phyloP scores from a whole-genome alignment of 2,888 invertebrate species.

The Baccha elongata region DNA sequence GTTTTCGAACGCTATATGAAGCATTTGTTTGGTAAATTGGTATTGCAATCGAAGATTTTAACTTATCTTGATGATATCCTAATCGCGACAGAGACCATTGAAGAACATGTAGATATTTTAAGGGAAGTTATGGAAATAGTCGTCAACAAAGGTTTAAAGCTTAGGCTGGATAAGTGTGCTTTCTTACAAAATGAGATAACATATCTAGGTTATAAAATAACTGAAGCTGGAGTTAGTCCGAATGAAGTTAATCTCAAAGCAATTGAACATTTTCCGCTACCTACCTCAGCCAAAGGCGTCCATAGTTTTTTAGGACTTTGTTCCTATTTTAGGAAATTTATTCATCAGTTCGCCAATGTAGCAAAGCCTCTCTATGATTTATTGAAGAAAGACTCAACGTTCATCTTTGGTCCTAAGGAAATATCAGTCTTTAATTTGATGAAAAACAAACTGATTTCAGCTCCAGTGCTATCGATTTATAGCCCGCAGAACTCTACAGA shows the following conservation, averaged over 20 bases:
- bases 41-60: constrained; percentile 60
- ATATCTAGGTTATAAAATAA: constrained; percentile 36
- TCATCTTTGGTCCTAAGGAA: constrained; percentile 37
- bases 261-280: constrained; percentile 28
- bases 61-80: constrained; percentile 74
- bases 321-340: too few relatives aligned
- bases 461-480: too few relatives aligned
- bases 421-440: constrained; percentile 45
- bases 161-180: constrained; percentile 51
- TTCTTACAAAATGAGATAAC: too few relatives aligned
- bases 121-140: constrained; percentile 41
- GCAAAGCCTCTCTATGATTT: too few relatives aligned
- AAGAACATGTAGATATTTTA: constrained; percentile 58
- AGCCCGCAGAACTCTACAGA: constrained; percentile 75
- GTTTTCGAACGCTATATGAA: too few relatives aligned
- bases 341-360: too few relatives aligned
- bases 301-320: too few relatives aligned
- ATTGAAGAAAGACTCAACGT: too few relatives aligned
- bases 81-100: constrained; percentile 46
- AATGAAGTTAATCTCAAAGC: too few relatives aligned
- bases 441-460: too few relatives aligned
- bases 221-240: too few relatives aligned
- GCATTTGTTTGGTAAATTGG: constrained; percentile 66
- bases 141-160: constrained; percentile 6
- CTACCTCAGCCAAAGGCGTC: too few relatives aligned